Evolutionary conservation across 1,140 invertebrate genomes (phyloP).

Genomic region (Brachionus rotundiformis): DNA sequence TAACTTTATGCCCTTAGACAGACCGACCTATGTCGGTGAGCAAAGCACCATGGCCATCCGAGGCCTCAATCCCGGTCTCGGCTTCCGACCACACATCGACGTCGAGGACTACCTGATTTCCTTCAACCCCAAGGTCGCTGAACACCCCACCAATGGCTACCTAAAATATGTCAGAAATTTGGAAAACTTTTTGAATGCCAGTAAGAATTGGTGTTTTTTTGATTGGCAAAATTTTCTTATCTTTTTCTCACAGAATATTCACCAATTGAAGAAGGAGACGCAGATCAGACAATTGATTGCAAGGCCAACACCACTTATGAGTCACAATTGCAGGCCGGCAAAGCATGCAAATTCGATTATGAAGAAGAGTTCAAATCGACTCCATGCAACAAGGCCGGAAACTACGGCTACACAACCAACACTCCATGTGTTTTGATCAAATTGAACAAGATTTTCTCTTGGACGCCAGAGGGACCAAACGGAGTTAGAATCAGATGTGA

Average conservation of each 20-base stretch:
- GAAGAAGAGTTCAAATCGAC: slow-evolving; percentile 20
- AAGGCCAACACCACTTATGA: slow-evolving; percentile 2
- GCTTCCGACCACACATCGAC: slow-evolving; percentile 30
- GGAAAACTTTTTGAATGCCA: slow-evolving; percentile 17
- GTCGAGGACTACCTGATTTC: slow-evolving; percentile 32
- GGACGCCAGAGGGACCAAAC: not conserved
- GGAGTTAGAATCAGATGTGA: slow-evolving; percentile 20
- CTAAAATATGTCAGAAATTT: slow-evolving; percentile 34
- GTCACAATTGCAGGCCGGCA: not conserved
- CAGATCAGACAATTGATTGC: not conserved
- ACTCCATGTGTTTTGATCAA: slow-evolving; percentile 33
- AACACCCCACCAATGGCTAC: not conserved
- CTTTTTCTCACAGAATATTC: slow-evolving; percentile 16
- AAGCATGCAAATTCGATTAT: slow-evolving; percentile 31
- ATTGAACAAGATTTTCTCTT: slow-evolving; percentile 27
- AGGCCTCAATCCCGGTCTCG: slow-evolving; percentile 33
- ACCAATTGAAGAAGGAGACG: not conserved
- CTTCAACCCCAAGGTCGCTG: not conserved
- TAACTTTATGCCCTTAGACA: not conserved
- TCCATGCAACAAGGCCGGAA: not conserved
- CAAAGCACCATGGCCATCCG: slow-evolving; percentile 1
- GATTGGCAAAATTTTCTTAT: not conserved
- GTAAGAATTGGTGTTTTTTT: not conserved
- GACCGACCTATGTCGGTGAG: not conserved
- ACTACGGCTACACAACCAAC: slow-evolving; percentile 8